A percentile compares a stretch with the other conserved stretches of the same genome.
Evolutionary conservation across 2,113 vertebrate genomes (phyloP).

Genomic region (Plecturocebus donacophilus): DNA sequence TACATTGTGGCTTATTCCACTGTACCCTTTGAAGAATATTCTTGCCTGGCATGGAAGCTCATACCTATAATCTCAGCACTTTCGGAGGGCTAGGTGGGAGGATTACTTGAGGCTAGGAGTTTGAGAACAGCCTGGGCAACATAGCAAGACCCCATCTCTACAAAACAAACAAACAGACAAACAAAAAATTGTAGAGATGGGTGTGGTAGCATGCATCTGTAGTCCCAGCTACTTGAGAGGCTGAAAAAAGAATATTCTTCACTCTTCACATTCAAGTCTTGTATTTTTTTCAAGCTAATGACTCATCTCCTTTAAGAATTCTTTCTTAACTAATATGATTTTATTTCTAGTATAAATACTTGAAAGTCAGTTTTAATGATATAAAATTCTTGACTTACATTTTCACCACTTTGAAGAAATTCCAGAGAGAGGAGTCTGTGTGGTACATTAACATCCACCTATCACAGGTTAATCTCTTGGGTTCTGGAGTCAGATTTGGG

Average conservation of each 20-base stretch:
- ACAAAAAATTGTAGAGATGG: no score
- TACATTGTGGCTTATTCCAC: background rate
- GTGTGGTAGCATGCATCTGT: no score
- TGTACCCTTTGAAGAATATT: background rate
- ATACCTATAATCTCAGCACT: no score
- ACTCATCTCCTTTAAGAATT: background rate
- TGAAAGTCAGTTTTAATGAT: constrained; percentile 13
- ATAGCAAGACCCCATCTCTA: no score
- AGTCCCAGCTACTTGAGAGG: no score
- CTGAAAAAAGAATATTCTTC: background rate
- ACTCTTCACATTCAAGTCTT: background rate
- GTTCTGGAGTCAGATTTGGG: background rate
- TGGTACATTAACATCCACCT: background rate
- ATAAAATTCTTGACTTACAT: background rate
- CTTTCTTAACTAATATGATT: background rate
- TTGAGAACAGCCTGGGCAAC: no score
- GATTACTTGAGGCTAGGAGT: no score
- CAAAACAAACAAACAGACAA: no score
- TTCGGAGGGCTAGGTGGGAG: no score
- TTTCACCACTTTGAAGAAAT: constrained; percentile 29
- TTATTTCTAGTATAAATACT: background rate
- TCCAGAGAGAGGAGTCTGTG: background rate
- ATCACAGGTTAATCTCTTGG: background rate
- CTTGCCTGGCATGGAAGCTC: background rate
- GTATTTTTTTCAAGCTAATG: background rate